Conservation (phyloP, 2,797 vertebrate genomes). For the Lophotriccus pileatus region DNA sequence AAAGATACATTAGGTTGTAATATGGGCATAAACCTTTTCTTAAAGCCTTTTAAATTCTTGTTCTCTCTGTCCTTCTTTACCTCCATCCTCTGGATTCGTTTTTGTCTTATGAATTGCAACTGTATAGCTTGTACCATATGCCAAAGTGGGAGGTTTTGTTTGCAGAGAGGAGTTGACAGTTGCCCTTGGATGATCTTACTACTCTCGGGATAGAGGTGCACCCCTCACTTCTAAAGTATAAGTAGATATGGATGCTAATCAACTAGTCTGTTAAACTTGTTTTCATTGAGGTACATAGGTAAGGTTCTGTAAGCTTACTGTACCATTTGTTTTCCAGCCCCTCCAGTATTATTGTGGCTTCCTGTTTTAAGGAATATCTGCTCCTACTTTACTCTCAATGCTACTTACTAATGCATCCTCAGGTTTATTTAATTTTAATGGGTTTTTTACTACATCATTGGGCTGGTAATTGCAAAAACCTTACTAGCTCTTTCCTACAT, state of each 20-base stretch:
- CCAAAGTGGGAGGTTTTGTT: background rate
- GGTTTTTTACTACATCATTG: background rate
- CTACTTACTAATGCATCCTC: background rate
- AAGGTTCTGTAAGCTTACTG: background rate
- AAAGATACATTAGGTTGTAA: background rate
- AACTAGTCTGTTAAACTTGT: background rate
- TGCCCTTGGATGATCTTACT: background rate
- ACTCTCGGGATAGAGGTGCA: background rate
- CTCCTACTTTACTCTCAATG: background rate
- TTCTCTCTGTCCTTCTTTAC: background rate
- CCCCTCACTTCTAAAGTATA: background rate
- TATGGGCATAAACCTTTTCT: background rate
- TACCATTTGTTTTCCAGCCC: background rate
- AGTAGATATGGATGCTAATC: background rate
- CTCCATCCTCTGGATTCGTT: background rate
- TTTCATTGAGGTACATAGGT: background rate
- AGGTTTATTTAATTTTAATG: background rate
- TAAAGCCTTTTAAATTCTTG: background rate
- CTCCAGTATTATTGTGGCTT: background rate
- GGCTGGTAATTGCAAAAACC: background rate
- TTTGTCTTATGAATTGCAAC: background rate
- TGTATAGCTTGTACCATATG: background rate
- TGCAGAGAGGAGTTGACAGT: background rate
- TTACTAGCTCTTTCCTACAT: background rate
- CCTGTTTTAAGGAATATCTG: background rate